Base-by-base conservation (phyloP, 2,888 invertebrate genomes). In the Colletes collaris region DNA sequence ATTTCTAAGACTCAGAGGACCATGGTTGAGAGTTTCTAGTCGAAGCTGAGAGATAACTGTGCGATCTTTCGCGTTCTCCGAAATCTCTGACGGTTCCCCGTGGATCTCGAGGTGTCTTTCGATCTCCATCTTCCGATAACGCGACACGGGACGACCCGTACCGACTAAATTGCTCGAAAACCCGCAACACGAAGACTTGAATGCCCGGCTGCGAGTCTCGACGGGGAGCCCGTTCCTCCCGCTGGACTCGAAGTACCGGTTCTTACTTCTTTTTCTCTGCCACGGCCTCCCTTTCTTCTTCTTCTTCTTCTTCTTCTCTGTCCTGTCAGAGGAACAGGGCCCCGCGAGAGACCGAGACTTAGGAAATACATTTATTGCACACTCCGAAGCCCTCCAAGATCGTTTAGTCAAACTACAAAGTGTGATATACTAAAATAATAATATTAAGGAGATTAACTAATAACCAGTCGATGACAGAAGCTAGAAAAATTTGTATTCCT, bases 231-330 rank as follows among this genome's bases (percentile, higher is more conserved):
- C 77, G 70, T 79, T 78, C 67, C 74, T 81, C 70, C 65, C 60
- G 73, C 68, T 78, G 62, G 67, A 81, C 84, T 79, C 86, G 83
- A 86, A 81, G 86, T 85, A 86, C 85, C 86, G 86, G 86, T 85
- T 85, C 86, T 84, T 75, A 64, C 74, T 78, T 80, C 76, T 73
- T 76, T 74, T 74, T 74, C 74, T 73, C 73, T 56, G 59, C 56
- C 74, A 56, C 67, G 62, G 65, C 72, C 74, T 81, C 72, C 73
- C 62, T 77, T 56, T 69, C 65, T 60, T 40, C 53, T 7, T 64
- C 73, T 64, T 65, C 62, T 71, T 70, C 76, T 56, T 63, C 37
- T 19, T 27, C 16, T 55, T 73, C 70, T 35, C 62, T 71, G 44
- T 46, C 44, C 52, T 19, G 59, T 40, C 73, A 59, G 67, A 69